phyloP scores from a whole-genome alignment of 2,797 vertebrate species.

The Crax fasciolata region DNA sequence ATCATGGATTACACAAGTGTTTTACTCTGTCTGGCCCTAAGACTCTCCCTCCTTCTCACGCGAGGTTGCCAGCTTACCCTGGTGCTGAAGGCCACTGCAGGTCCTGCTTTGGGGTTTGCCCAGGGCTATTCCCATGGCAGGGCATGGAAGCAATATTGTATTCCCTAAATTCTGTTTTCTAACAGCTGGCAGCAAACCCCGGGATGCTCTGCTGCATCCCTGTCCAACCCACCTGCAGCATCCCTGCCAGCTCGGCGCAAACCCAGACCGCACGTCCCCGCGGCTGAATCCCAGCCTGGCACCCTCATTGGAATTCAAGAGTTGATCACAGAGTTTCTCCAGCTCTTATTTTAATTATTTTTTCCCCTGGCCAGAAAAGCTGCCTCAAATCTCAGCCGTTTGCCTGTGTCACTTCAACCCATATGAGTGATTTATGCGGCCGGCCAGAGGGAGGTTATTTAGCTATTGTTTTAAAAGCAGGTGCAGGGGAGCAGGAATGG shows the following conservation, averaged over 20 bases:
- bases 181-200: neutral
- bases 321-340: neutral
- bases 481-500: neutral
- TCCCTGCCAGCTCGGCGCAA: neutral
- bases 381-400: neutral
- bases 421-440: neutral
- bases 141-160: fast-evolving
- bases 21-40: neutral
- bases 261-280: fast-evolving
- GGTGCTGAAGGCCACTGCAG: fast-evolving
- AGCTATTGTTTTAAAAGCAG: conserved; percentile 41
- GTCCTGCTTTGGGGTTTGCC: neutral
- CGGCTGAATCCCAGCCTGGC: fast-evolving
- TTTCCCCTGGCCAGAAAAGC: neutral
- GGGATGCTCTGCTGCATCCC: neutral
- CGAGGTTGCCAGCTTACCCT: neutral
- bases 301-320: neutral
- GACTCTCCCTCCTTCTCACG: neutral
- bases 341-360: neutral
- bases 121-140: neutral
- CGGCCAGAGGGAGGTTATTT: conserved; percentile 14
- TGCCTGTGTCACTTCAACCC: neutral
- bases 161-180: neutral
- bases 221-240: neutral
- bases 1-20: conserved; percentile 31